These are phyloP conservation scores for Diuraphis noxia DNA, from an alignment of 1,140 invertebrate genomes.

Conservation along the genomic window DNA sequence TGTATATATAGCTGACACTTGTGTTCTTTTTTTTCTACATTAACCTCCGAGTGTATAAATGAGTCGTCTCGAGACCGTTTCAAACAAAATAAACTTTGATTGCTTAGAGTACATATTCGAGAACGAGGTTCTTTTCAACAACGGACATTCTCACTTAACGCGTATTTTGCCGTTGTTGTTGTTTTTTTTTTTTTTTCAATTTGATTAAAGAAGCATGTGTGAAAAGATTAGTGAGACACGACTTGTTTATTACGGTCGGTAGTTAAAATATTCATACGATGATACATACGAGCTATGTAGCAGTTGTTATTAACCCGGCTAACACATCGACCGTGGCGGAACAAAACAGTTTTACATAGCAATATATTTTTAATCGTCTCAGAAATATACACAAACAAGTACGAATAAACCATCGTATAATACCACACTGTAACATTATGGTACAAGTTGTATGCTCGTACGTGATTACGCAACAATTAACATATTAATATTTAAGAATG, in stretches of 20 bases:
- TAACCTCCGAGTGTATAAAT: slow-evolving; percentile 14
- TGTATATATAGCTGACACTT: background rate
- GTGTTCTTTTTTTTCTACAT: background rate
- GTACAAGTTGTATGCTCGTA: background rate
- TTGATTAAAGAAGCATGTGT: background rate
- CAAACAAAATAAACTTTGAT: slow-evolving; percentile 13
- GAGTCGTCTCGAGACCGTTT: background rate
- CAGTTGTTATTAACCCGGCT: background rate
- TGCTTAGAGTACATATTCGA: background rate
- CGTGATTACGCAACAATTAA: background rate
- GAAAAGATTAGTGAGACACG: slow-evolving; percentile 14
- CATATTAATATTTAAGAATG: background rate
- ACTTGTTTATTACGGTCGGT: background rate
- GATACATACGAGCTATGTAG: background rate
- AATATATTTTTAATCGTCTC: slow-evolving; percentile 20
- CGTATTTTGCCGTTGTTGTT: background rate
- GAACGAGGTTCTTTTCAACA: background rate
- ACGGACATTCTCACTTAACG: slow-evolving; percentile 11
- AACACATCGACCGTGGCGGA: background rate
- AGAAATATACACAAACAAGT: background rate
- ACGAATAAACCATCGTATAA: background rate
- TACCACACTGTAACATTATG: background rate
- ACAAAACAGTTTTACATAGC: slow-evolving; percentile 23
- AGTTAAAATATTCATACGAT: slow-evolving; percentile 23
- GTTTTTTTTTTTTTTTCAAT: background rate